Evolutionary conservation across 2,888 invertebrate species (phyloP).

Genomic region (Andrena praecox): DNA sequence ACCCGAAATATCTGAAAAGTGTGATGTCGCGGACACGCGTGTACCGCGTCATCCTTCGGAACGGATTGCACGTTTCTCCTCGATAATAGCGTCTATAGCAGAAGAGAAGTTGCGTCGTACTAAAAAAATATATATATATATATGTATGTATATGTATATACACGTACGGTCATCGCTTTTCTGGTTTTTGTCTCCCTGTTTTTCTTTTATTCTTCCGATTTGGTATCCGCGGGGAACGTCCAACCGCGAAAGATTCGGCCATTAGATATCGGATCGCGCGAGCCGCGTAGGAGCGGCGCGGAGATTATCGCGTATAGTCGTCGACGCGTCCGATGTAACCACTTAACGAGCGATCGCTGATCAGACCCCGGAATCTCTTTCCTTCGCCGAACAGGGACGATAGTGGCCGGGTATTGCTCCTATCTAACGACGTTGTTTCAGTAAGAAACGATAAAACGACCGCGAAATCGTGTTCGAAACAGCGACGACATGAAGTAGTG

Average conservation of each 20-base stretch:
- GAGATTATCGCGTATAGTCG: background rate
- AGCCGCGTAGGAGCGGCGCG: constrained; percentile 1
- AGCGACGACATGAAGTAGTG: constrained; percentile 43
- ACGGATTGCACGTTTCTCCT: constrained; percentile 30
- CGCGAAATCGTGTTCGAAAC: constrained; percentile 46
- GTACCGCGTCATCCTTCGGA: constrained; percentile 22
- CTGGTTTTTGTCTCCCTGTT: background rate
- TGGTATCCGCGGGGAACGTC: constrained; percentile 36
- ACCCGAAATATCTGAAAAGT: constrained; percentile 12
- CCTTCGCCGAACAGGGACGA: constrained; percentile 50
- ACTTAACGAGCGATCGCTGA: constrained; percentile 19
- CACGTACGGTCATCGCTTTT: constrained; percentile 24
- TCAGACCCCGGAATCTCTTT: constrained; percentile 66
- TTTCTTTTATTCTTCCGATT: background rate
- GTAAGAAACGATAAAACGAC: constrained; percentile 58
- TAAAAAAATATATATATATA: constrained; percentile 58
- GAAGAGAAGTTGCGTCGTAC: constrained; percentile 55
- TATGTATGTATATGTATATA: constrained; percentile 40
- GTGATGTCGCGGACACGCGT: constrained; percentile 30
- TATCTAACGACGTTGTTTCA: constrained; percentile 45
- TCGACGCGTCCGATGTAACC: background rate
- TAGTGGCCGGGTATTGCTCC: constrained; percentile 40
- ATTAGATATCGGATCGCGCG: constrained; percentile 19
- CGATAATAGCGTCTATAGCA: constrained; percentile 40
- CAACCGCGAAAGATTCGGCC: constrained; percentile 43